A percentile compares a stretch with the other conserved stretches of the same genome.
These are phyloP conservation scores for Protobothrops mucrosquamatus DNA, from an alignment of 2,113 vertebrate species.

Conservation along the genomic window DNA sequence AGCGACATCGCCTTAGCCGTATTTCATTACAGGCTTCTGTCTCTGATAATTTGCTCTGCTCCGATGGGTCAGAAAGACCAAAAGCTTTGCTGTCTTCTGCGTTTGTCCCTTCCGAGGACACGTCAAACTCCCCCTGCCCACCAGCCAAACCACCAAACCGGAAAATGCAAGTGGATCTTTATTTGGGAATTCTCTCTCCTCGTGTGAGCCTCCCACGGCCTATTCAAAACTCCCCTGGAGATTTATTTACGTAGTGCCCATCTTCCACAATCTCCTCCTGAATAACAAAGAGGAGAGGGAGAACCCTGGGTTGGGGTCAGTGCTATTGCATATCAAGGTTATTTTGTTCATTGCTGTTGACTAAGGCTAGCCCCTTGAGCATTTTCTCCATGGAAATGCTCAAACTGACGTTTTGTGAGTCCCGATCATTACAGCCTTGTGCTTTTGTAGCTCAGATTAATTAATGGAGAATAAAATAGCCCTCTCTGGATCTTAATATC, in stretches of 20 bases:
- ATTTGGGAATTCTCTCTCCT: accelerated
- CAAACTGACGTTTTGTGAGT: not conserved
- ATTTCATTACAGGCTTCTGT: not conserved
- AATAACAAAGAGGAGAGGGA: not conserved
- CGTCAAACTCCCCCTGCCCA: conserved; percentile 13
- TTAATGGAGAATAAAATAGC: not conserved
- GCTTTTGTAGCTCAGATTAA: not conserved
- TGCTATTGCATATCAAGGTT: not conserved
- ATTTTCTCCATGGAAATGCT: no score
- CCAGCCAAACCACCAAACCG: not conserved
- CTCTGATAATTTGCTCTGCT: not conserved
- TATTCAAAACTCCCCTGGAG: not conserved
- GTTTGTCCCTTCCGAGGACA: accelerated
- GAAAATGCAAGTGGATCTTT: accelerated
- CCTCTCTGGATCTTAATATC: not conserved
- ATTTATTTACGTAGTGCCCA: not conserved
- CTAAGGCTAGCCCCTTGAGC: not conserved
- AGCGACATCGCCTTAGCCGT: not conserved
- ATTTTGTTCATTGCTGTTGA: not conserved
- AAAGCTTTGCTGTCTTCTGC: not conserved
- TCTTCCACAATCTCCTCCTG: accelerated
- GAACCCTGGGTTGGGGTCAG: accelerated
- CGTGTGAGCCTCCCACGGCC: not conserved
- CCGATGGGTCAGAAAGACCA: not conserved
- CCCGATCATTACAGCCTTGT: not conserved